Base-by-base conservation (phyloP, 1,140 invertebrate species). In the Cherax quadricarinatus region DNA sequence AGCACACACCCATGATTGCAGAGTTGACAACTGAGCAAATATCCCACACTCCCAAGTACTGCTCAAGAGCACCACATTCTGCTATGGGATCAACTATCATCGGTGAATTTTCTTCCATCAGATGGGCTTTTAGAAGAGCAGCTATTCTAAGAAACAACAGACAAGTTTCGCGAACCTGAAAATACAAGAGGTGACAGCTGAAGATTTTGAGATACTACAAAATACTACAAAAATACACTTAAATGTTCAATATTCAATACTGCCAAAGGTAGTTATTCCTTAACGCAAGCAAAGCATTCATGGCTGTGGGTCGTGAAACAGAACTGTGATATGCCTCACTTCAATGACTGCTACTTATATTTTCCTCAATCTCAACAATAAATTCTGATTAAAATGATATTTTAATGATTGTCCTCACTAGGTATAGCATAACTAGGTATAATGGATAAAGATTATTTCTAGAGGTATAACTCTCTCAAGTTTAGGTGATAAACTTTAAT, bases 81-180 rank as follows among this genome's bases (percentile, higher is more conserved):
- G 94, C 93, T 48, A 96, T 94, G 3, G 92, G 84, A 95, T 95
- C 75, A 95, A 95, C 48, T 18, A 97, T 96, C 78, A 96, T 96
- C 0, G 98, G 98, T 94, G 98, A 95, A n/a, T 97, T 96, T 94
- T 97, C 96, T 78, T 97, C 96, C 95, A 98, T 98, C 73, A 99
- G 95, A 95, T 99, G 98, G 95, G 98, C 97, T 87, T 97, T 96
- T 48, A 99, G 95, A 4, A 99, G 95, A 4, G 98, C 96, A 0
- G 98, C 97, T 79, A 98, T 96, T 49, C 98, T 96, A 82, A 99
- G 94, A 95, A 98, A 99, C 7, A 98, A 98, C 90, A 99, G 95
- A 94, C 97, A 97, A 48, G 98, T 95, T 78, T 96, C 96, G 66
- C 88, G 66, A n/a, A 93, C 86, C 91, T 89, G 75, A 78, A 12